phyloP scores from a whole-genome alignment of 2,113 vertebrate species.

The Nanorana parkeri region DNA sequence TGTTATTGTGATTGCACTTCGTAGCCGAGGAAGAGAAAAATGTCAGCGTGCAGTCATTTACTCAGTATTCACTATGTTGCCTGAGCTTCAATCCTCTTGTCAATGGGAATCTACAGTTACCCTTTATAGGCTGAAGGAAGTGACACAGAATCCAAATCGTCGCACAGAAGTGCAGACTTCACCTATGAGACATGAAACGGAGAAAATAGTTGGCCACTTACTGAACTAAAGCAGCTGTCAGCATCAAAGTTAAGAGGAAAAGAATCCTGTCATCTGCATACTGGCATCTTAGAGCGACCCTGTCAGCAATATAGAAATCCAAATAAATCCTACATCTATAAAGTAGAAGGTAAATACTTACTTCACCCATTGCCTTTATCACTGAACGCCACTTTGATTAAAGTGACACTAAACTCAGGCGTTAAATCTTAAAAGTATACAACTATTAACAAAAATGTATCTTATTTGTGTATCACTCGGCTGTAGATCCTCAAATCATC shows the following conservation, averaged over 20 bases:
- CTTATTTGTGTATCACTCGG: no score
- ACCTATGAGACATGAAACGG: conserved; percentile 11
- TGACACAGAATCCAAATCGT: conserved; percentile 25
- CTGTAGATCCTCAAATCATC: no score
- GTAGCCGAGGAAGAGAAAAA: conserved; percentile 30
- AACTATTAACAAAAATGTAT: no score
- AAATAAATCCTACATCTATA: no score
- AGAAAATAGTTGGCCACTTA: conserved; percentile 10
- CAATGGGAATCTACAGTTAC: conserved; percentile 32
- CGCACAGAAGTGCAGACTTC: neutral
- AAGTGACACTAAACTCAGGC: no score
- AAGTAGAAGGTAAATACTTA: no score
- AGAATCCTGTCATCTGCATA: neutral
- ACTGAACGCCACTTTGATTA: no score
- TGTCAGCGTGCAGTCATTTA: conserved; percentile 48
- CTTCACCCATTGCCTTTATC: no score
- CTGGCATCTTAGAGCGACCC: neutral
- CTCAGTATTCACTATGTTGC: conserved; percentile 13
- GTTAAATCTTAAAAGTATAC: no score
- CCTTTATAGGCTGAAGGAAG: conserved; percentile 33
- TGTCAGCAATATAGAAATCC: no score
- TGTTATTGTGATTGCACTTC: conserved; percentile 51
- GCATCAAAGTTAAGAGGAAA: neutral
- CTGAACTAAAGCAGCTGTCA: neutral
- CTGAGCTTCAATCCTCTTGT: conserved; percentile 32